These are phyloP conservation scores for Pocillopora grandis DNA, from an alignment of 92 coral and sea anemone genomes.

Conservation along the genomic window DNA sequence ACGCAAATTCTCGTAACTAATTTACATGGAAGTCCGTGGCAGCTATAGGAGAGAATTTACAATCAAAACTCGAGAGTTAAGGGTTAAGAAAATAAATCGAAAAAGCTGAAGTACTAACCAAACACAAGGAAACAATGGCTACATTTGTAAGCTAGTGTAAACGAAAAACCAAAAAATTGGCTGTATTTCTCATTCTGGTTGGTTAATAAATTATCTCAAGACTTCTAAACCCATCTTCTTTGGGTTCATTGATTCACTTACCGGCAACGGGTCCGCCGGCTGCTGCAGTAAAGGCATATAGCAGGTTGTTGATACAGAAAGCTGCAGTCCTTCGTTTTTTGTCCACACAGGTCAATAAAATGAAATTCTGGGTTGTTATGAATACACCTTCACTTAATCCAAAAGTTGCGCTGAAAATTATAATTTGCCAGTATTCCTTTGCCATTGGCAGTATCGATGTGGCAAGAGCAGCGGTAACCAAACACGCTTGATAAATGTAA, in stretches of 20 bases:
- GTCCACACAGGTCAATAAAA: constrained; percentile 11
- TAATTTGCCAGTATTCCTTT: constrained; percentile 3
- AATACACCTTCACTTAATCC: constrained; percentile 12
- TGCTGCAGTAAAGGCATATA: background rate
- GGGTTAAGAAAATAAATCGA: too few species aligned
- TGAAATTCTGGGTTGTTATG: constrained; percentile 16
- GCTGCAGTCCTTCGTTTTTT: constrained; percentile 10
- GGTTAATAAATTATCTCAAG: too few species aligned
- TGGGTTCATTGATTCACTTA: background rate
- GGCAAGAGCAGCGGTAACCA: background rate
- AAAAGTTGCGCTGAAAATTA: background rate
- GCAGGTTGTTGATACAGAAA: background rate
- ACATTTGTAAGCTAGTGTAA: too few species aligned
- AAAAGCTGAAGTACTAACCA: too few species aligned
- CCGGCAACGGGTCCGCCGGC: constrained; percentile 30
- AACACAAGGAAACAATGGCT: too few species aligned
- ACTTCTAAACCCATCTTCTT: too few species aligned
- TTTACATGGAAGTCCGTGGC: too few species aligned
- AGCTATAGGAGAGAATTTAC: too few species aligned
- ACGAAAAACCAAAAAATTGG: too few species aligned
- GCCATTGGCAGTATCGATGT: constrained; percentile 9
- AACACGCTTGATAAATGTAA: background rate
- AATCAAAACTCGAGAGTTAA: too few species aligned
- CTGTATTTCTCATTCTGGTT: too few species aligned
- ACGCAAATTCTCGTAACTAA: too few species aligned